Percentiles rank a stretch among this genome's conserved stretches.
Conservation (phyloP, 2,888 invertebrate genomes). For the Agonum fuliginosum region DNA sequence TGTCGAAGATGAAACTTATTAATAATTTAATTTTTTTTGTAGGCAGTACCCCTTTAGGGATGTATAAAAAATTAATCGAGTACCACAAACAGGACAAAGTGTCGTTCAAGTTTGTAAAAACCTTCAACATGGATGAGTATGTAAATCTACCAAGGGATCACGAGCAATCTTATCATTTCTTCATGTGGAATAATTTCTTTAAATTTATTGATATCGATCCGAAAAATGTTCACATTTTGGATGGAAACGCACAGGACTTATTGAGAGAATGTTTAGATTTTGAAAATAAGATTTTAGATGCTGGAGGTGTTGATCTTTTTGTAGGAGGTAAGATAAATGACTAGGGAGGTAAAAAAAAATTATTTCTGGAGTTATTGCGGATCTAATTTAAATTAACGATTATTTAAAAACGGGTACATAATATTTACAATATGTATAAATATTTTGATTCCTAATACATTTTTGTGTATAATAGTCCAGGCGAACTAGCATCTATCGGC, state of each 20-base stretch:
- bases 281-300: constrained; percentile 85
- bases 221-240: constrained; percentile 88
- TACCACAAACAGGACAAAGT: constrained; percentile 87
- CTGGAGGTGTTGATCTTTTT: constrained; percentile 94
- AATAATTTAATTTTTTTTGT: no score
- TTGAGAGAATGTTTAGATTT: constrained; percentile 87
- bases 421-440: no score
- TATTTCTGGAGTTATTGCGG: no score
- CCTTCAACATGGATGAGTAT: constrained; percentile 99
- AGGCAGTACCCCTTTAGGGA: constrained; percentile 89
- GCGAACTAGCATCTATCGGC: no score
- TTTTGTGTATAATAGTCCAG: no score
- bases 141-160: constrained; percentile 92
- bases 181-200: constrained; percentile 97
- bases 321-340: constrained; percentile 81
- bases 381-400: no score
- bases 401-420: no score
- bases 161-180: constrained; percentile 95
- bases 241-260: constrained; percentile 91
- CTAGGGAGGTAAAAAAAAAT: no score
- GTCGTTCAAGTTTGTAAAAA: constrained; percentile 94
- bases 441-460: no score
- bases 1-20: no score
- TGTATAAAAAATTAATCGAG: constrained; percentile 92
- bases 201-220: constrained; percentile 96